Evolutionary conservation across 2,797 vertebrate genomes (phyloP), one percentile per base, ranked within the genome.

Genomic region (Trematomus bernacchii): DNA sequence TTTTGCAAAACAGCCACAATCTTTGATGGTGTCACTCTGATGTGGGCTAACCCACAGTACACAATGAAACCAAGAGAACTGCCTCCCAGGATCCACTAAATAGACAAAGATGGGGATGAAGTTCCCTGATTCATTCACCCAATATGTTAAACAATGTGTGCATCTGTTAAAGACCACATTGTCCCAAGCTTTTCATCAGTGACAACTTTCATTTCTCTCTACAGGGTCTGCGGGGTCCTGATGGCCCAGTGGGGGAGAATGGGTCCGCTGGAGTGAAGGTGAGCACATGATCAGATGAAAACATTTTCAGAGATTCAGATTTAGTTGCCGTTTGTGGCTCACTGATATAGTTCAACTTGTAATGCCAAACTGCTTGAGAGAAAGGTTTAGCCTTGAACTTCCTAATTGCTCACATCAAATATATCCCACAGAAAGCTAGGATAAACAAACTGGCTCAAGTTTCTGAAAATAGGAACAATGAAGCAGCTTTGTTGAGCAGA

Each of bases 211-310:
- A 12, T 72, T 66, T 74, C 37, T 81, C 68, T 80, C 42, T 19
- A 0, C 3, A 95, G 95, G 94, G 95, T 83, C 89, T 84, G 5
- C 86, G 75, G 23, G 95, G 95, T 83, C 88, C 83, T 21, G 93
- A 94, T 44, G 95, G 95, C 46, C 85, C 54, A 0, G 33, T 68
- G 42, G 95, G 95, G 40, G 89, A 89, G 23, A 87, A 80, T 37
- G 95, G 95, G 7, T 73, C 85, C 6, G 11, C 58, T n/a, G 94
- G 94, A 70, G 46, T 66, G 44, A 92, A 91, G 92, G 95, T 95
- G 77, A 91, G 84, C n/a, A 23, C 33, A n/a, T 23, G 42, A 52
- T 70, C 63, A 54, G 48, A 33, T 27, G 40, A 15, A 69, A 68
- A 59, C 3, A 42, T 33, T 30, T 30, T 44, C 15, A 50, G 47